Percentiles rank a stretch among this genome's conserved stretches.
Evolutionary conservation across 2,113 vertebrate genomes (phyloP).

Genomic region (Sclerurus mexicanus): DNA sequence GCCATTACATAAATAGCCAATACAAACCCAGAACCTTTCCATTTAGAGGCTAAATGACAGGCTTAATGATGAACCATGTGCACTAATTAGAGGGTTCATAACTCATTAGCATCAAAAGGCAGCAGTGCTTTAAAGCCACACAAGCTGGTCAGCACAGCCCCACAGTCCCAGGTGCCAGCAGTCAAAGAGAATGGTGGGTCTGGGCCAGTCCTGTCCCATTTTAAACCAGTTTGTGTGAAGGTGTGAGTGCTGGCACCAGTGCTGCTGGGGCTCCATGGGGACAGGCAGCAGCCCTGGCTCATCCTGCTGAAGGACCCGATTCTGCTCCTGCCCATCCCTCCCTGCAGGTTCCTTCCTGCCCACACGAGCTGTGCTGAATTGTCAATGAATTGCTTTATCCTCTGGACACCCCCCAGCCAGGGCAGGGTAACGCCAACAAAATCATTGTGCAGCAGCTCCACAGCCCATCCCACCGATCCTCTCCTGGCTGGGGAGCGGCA

Average conservation of each 20-base stretch:
- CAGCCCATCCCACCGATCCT: no score
- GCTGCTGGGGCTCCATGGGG: not conserved
- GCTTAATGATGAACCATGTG: not conserved
- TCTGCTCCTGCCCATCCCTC: no score
- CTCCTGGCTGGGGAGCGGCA: no score
- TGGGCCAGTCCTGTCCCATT: not conserved
- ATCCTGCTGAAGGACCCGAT: no score
- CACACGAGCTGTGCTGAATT: no score
- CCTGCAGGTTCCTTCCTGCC: no score
- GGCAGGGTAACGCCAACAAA: no score
- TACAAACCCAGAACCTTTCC: not conserved
- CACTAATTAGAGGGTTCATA: conserved; percentile 19
- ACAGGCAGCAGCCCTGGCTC: no score
- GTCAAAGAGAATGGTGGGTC: rapidly evolving
- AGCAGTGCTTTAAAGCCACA: not conserved
- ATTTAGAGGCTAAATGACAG: not conserved
- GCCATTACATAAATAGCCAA: not conserved
- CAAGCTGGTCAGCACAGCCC: not conserved
- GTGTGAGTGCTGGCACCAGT: rapidly evolving
- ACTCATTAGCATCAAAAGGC: conserved; percentile 2
- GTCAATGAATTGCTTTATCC: no score
- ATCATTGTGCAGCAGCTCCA: no score
- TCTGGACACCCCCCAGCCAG: no score
- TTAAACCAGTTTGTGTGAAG: not conserved
- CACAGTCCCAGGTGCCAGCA: not conserved